Base-by-base conservation (phyloP, 1,140 invertebrate genomes). In the Drosophila pachea region DNA sequence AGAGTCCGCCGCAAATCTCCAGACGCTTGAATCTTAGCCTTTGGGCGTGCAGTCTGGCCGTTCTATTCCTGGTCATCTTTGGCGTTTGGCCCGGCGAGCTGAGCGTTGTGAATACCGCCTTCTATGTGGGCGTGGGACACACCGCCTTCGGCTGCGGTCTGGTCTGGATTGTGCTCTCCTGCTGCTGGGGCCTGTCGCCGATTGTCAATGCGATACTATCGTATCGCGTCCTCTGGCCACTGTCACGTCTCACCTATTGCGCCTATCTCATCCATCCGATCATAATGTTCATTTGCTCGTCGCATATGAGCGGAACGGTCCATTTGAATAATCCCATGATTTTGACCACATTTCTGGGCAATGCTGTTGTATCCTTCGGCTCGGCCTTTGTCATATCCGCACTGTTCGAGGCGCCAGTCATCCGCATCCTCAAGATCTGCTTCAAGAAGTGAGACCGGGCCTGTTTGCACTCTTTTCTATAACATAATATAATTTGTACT, bases 261-360 rank as follows among this genome's bases (percentile, higher is more conserved):
- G 94, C 96, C 7, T 98, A 98, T 89, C 92, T 98, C 29, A 92
- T 98, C 9, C 97, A 98, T 90, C 95, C 95, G 7, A 92, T 95
- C 63, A 92, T 96, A 63, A 95, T 96, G 94, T 93, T 94, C 89
- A 91, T 94, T 43, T 94, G 93, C 11, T 92, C 93, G 40, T 95
- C 93, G 77, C 91, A 93, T 43, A 92, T 95, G 91, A 94, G 95
- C 73, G 94, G 94, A 68, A 93, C 95, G 3, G 89, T 95, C 11
- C 94, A 95, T 87, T 87, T 96, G 12, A 93, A 94, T 87, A 94
- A 95, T 76, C 90, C 91, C 7, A 90, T 95, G 53, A 92, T 95
- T 78, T 86, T 95, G 33, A 93, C 94, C 43, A 91, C 95, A 60
- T 96, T 95, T 89, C 92, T 95, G 59, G 95, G 95, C 6, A 95